These are phyloP conservation scores for Bembecia ichneumoniformis DNA, from an alignment of 2,888 invertebrate genomes.

Conservation along the genomic window DNA sequence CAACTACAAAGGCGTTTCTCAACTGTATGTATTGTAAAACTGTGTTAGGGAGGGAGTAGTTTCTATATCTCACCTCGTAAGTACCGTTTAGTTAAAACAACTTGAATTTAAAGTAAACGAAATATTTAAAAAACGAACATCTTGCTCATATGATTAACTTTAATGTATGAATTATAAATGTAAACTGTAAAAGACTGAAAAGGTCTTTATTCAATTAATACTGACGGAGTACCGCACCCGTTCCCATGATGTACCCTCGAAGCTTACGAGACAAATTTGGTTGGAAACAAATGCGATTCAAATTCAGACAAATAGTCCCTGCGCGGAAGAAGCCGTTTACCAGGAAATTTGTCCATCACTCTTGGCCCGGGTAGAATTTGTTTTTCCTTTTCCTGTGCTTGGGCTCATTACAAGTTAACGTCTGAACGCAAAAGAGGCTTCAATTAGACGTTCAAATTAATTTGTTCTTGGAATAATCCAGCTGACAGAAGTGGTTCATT, in stretches of 20 bases:
- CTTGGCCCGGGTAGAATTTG: conserved; percentile 54
- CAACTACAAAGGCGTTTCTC: no score
- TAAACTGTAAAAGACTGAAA: conserved; percentile 8
- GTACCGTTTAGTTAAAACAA: no score
- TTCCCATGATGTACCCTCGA: conserved; percentile 44
- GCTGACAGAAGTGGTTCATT: conserved; percentile 5
- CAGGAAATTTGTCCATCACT: conserved; percentile 69
- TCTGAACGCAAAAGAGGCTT: conserved; percentile 18
- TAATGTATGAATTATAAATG: conserved; percentile 4
- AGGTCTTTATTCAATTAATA: conserved; percentile 61
- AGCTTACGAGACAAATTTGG: conserved; percentile 68
- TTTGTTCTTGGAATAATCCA: conserved; percentile 2
- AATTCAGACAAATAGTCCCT: conserved; percentile 71
- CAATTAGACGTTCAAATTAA: conserved; percentile 11
- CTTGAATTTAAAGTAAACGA: conserved; percentile 23
- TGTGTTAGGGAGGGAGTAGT: no score
- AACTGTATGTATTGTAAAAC: no score
- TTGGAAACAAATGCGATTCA: conserved; percentile 69
- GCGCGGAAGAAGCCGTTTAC: conserved; percentile 64
- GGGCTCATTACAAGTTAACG: conserved; percentile 27
- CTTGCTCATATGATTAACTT: conserved; percentile 21
- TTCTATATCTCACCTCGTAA: no score
- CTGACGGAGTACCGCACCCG: conserved; percentile 45
- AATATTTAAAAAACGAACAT: conserved; percentile 68
- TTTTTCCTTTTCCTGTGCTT: conserved; percentile 42